Conservation (phyloP, 2,113 vertebrate species). For the Paratilapia polleni region DNA sequence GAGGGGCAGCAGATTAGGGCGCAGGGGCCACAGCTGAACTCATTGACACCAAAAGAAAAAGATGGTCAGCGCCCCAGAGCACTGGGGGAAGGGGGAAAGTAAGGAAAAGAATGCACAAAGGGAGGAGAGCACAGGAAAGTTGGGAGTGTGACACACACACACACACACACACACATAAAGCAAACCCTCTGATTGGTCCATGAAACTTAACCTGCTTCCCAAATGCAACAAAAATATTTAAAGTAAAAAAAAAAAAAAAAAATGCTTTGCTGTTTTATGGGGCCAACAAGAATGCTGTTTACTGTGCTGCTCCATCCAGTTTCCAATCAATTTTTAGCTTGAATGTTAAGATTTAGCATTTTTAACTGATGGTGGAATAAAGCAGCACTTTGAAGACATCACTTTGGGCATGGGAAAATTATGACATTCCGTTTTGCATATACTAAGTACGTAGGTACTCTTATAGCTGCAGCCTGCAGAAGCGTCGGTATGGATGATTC, state of each 20-base stretch:
- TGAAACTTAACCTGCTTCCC: constrained; percentile 41
- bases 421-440: not conserved
- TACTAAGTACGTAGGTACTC: not conserved
- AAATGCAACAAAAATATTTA: constrained; percentile 5
- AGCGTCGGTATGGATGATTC: not conserved
- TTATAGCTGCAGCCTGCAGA: not conserved
- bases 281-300: not conserved
- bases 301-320: not conserved
- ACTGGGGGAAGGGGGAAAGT: not conserved
- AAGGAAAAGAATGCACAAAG: constrained; percentile 34
- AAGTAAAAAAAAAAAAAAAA: constrained; percentile 34
- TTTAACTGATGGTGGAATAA: not conserved
- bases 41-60: constrained; percentile 54
- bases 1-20: constrained; percentile 44
- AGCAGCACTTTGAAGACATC: not conserved
- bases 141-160: not conserved
- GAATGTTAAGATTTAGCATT: not conserved
- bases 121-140: constrained; percentile 13
- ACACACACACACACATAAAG: constrained; percentile 20
- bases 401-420: not conserved
- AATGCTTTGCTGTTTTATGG: constrained; percentile 29
- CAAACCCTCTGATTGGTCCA: constrained; percentile 2
- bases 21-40: constrained; percentile 58
- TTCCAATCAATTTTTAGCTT: not conserved
- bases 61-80: constrained; percentile 24